phyloP scores from a whole-genome alignment of 2,113 vertebrate species.

The Dendropsophus ebraccatus region DNA sequence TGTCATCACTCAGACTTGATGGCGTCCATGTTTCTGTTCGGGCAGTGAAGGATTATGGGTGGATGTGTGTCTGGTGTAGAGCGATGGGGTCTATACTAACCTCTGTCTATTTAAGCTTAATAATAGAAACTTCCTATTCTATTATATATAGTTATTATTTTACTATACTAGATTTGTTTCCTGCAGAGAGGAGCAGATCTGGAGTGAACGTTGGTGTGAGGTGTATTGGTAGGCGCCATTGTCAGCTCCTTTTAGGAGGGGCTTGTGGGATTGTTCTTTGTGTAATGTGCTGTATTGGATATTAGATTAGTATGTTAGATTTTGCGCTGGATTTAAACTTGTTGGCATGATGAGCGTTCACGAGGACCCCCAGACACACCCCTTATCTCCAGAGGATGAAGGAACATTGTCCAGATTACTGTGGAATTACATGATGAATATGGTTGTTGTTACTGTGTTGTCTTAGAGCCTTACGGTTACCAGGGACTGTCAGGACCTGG shows the following conservation, averaged over 20 bases:
- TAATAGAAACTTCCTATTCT: too few species aligned
- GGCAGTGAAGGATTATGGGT: background rate
- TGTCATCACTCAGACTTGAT: background rate
- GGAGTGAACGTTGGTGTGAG: background rate
- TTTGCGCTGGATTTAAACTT: too few species aligned
- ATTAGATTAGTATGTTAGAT: too few species aligned
- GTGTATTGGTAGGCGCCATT: too few species aligned
- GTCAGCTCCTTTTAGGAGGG: too few species aligned
- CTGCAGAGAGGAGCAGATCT: background rate
- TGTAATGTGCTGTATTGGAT: too few species aligned
- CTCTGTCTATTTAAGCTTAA: too few species aligned
- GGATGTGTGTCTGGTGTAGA: too few species aligned
- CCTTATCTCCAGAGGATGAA: background rate
- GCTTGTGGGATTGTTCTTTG: too few species aligned
- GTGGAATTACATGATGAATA: background rate
- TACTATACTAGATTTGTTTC: background rate
- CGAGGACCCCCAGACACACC: background rate
- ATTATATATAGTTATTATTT: too few species aligned
- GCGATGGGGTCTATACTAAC: too few species aligned
- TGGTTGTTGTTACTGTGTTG: background rate
- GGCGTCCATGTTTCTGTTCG: background rate
- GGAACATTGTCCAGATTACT: background rate
- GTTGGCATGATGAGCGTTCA: too few species aligned
- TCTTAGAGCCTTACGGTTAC: background rate
- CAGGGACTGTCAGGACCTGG: background rate